Conservation (phyloP, 2,888 invertebrate species). For the Hermodice carunculata region DNA sequence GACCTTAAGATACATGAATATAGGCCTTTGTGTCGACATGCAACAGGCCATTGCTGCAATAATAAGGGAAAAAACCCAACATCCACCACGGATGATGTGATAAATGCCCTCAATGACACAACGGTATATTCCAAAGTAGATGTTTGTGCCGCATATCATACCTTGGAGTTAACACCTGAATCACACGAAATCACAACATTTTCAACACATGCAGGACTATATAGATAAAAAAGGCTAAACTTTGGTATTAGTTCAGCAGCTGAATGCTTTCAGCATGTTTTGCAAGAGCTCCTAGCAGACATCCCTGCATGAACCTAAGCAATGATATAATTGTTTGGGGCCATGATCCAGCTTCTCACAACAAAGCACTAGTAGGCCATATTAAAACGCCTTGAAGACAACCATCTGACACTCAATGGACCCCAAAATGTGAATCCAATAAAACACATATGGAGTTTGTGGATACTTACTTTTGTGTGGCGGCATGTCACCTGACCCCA, state of each 20-base stretch:
- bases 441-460: neutral
- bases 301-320: constrained; percentile 61
- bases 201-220: constrained; percentile 40
- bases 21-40: constrained; percentile 44
- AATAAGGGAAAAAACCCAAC: constrained; percentile 34
- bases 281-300: constrained; percentile 58
- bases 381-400: constrained; percentile 32
- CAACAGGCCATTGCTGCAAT: constrained; percentile 41
- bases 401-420: constrained; percentile 42
- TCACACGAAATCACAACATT: constrained; percentile 37
- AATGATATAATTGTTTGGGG: constrained; percentile 67
- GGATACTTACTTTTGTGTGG: constrained; percentile 3
- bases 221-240: constrained; percentile 38
- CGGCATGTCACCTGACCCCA: constrained; percentile 3
- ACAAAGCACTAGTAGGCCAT: constrained; percentile 48
- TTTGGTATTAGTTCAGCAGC: constrained; percentile 62
- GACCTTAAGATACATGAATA: neutral
- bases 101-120: constrained; percentile 38
- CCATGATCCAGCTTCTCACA: constrained; percentile 18
- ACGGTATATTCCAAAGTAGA: constrained; percentile 42
- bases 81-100: constrained; percentile 42
- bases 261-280: constrained; percentile 68
- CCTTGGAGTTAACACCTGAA: constrained; percentile 39
- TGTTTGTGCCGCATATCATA: constrained; percentile 40
- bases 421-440: constrained; percentile 56